Base-by-base conservation (phyloP, 2,888 invertebrate genomes). In the Panorpa germanica region DNA sequence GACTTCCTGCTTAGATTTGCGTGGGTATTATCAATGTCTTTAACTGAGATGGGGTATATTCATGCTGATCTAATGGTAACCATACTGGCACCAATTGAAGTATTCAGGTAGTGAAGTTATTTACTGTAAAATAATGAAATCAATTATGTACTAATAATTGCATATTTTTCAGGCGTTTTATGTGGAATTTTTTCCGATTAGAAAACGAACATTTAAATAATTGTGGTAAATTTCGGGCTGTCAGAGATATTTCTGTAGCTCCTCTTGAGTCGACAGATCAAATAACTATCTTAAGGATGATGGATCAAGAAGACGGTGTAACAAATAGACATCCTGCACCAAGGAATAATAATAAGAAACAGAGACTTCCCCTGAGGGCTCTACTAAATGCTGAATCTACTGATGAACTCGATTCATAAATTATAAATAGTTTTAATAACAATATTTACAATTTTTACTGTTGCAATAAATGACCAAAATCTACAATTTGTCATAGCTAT, bases 181-280 rank as follows among this genome's bases (percentile, higher is more conserved):
- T 86, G 9, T 85, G 85, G 85, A 85, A 85, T 49, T 85, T 77
- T 47, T 82, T 85, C 57, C 81, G 85, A 3, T 53, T 85, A 40
- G 85, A 85, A 54, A 85, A 86, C 53, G 85, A 85, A 47, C 85
- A 86, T 50, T 55, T 86, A 35, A 85, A 86, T 53, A 85, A 85
- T 53, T 85, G 83, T 52, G 85, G 85, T 56, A 70, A 72, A 54
- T 86, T 86, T 59, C 63, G 85, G 49, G 85, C 85, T 6, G 83
- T 86, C 1, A 57, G 85, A 27, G 85, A 85, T 49, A 85, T 85
- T 37, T 76, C 75, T 2, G 72, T 80, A 7, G 76, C 75, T 4
- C 78, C 78, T 5, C 63, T 78, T 40, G 69, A 76, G 45, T 70
- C 75, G 26, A 72, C 72, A 8, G 78, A 80, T 52, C 75, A 76